phyloP scores from a whole-genome alignment of 2,113 vertebrate genomes.

The Paracanthobrama guichenoti region DNA sequence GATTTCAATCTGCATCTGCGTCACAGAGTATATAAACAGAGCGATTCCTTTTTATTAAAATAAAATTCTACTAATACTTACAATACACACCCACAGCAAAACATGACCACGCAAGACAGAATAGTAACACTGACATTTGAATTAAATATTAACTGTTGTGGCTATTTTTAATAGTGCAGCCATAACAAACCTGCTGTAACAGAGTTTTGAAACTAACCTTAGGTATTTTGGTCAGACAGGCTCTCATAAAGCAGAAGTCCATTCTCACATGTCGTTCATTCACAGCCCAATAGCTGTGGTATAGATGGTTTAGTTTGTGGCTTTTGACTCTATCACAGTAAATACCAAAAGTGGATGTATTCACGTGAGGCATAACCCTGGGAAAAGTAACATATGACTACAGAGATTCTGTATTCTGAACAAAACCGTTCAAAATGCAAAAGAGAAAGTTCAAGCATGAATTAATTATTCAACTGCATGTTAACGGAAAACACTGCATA shows the following conservation, averaged over 20 bases:
- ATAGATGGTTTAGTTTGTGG: constrained; percentile 12
- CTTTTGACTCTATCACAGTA: neutral
- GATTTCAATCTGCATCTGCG: neutral
- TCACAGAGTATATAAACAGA: neutral
- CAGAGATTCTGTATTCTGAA: neutral
- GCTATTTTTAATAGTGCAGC: constrained; percentile 7
- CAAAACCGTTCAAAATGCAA: neutral
- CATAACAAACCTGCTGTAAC: neutral
- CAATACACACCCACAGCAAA: neutral
- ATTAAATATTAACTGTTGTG: neutral
- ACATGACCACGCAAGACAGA: neutral
- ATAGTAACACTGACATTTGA: neutral
- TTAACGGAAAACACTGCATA: neutral
- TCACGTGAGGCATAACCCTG: neutral
- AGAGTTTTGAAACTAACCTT: constrained; percentile 11
- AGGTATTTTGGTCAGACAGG: neutral
- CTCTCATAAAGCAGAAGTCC: constrained; percentile 11
- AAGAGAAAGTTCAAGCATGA: neutral
- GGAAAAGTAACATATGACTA: constrained; percentile 1
- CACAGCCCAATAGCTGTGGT: neutral
- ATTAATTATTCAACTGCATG: neutral
- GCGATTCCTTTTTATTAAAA: neutral
- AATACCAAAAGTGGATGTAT: neutral
- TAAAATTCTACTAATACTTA: neutral
- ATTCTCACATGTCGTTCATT: neutral